Conservation (phyloP, 1,140 invertebrate genomes). For the Tetragnatha versicolor region DNA sequence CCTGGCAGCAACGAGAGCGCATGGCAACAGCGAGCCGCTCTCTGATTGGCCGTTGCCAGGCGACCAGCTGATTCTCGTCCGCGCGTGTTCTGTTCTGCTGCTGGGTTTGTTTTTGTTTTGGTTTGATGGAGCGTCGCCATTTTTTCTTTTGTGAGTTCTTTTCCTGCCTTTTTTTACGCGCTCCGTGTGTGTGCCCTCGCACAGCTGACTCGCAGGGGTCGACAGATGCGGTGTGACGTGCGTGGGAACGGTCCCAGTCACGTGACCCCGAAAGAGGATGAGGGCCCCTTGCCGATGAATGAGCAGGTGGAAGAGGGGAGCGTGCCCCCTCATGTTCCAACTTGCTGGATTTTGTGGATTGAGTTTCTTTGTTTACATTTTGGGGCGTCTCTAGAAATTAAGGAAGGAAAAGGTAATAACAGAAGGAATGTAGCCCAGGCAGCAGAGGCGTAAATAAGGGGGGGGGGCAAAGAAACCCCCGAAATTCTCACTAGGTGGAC, state of each 20-base stretch:
- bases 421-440: too few relatives aligned
- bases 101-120: background rate
- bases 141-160: conserved; percentile 5
- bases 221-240: conserved; percentile 2
- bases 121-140: conserved; percentile 1
- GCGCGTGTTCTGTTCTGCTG: background rate
- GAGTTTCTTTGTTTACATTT: too few relatives aligned
- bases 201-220: background rate
- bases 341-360: too few relatives aligned
- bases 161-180: background rate
- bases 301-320: conserved; percentile 7
- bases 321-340: background rate
- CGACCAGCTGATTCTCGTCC: background rate
- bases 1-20: background rate
- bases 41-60: background rate
- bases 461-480: too few relatives aligned
- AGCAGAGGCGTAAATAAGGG: too few relatives aligned
- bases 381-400: too few relatives aligned
- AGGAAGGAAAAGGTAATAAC: too few relatives aligned
- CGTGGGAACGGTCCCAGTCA: conserved; percentile 14
- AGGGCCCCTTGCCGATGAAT: background rate
- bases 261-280: background rate
- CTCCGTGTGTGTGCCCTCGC: background rate
- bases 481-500: too few relatives aligned
- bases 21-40: background rate